Evolutionary conservation across 2,113 vertebrate species (phyloP), one percentile per base, ranked within the genome.

Genomic region (Thryonomys swinderianus): DNA sequence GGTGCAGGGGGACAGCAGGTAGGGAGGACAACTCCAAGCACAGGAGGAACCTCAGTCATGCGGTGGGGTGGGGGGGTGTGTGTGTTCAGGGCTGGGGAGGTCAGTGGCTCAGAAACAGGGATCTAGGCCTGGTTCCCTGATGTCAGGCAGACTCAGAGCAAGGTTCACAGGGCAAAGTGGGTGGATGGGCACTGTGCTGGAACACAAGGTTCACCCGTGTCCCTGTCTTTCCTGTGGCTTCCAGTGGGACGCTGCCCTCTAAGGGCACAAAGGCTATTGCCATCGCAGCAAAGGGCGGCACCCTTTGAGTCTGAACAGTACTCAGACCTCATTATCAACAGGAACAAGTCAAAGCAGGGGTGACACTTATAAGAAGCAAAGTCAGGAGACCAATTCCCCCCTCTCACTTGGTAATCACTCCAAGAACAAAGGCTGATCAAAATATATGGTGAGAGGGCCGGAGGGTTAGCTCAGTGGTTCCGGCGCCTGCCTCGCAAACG

Each of bases 361-460:
- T 0, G 27, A 34, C 0, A 1, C 12, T 23, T 23, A 6, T 2
- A n/a, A 73, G 16, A 61, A 0, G 12, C 30, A 4, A 9, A 62
- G 32, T 1, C 1, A 64, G 20, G 73, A 27, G 12, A 23, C 32
- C 78, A 1, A n/a, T 4, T 34, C 25, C 5, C 0, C 7, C 57
- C 42, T n/a, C 51, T 48, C 18, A 6, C 30, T 37, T 5, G 25
- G 59, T 5, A 66, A 55, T 5, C 20, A 40, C 5, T 9, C 14
- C 42, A 51, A 73, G 40, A 27, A 25, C 40, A 73, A 42, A 40
- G 40, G 23, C 5, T 74, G 40, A 45, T 74, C 71, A 74, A 74
- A 32, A 74, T 14, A 45, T 45, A 45, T 42, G 71, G 10, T 51
- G 48, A 51, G 48, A 51, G 48, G 48, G 6, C 48, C 10, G 10